Base-by-base conservation (phyloP, 1,140 invertebrate genomes). In the Oncopeltus fasciatus region DNA sequence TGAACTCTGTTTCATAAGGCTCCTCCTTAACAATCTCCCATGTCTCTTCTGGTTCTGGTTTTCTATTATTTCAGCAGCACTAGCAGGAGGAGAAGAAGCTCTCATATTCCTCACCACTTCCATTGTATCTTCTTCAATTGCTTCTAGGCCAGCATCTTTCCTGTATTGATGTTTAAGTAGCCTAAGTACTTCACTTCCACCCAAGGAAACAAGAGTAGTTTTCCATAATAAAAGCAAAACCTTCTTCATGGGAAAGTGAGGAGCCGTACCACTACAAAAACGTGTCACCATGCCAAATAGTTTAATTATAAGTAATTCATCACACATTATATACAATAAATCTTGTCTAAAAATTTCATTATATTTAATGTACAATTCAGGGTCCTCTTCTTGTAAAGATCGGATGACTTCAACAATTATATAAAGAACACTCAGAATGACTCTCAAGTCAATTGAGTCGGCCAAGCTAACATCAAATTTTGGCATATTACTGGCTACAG, bases 221-320 rank as follows among this genome's bases (percentile, higher is more conserved):
- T 98, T 98, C 95, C 95, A 98, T 14, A 98, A 72, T 1, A 98
- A 74, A n/a, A 98, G 74, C 27, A 98, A 75, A 59, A 98, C 89
- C 78, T 98, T 98, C 73, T 95, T 97, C 82, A 98, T 96, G 16
- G 95, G 95, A 77, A 95, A 97, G 77, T 96, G 92, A 49, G 93
- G 90, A 12, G 91, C 88, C 44, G 86, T 84, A 0, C 93, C 93
- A 70, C 90, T 92, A 75, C 94, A 98, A 72, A 97, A 94, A 67
- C 85, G 82, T 20, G 91, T 95, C 8, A 97, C 89, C 93, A 98
- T 94, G 65, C 86, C 59, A 51, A 98, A 80, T 61, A 98, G 76
- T 70, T 93, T 92, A 2, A 96, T 83, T 14, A 87, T 84, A 14
- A 97, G 74, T 57, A 94, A 74, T 72, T 95, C 92, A 69, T 94